Conservation (phyloP, 2,888 invertebrate genomes). For the Glaucopsyche alexis region DNA sequence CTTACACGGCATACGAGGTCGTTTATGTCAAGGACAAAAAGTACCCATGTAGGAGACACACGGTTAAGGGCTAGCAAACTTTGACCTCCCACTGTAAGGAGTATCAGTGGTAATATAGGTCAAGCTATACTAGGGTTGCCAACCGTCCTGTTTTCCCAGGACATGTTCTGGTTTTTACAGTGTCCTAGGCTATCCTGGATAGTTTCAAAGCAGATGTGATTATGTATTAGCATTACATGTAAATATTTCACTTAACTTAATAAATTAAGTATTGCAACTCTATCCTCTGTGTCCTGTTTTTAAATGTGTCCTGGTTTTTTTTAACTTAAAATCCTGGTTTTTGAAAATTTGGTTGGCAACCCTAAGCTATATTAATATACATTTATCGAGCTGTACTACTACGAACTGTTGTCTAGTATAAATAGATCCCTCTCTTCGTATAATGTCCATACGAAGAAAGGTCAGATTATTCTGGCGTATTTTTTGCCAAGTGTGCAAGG, state of each 20-base stretch:
- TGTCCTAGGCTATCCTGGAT: too few relatives aligned
- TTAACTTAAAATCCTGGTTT: too few relatives aligned
- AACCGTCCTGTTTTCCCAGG: too few relatives aligned
- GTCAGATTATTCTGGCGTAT: background rate
- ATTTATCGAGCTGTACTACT: background rate
- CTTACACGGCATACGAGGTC: background rate
- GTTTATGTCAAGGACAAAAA: conserved; percentile 3
- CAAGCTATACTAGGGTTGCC: background rate
- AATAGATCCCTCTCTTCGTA: background rate
- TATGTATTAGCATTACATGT: too few relatives aligned
- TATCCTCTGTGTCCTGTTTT: too few relatives aligned
- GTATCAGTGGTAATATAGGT: background rate
- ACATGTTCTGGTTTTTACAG: too few relatives aligned
- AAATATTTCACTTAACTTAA: too few relatives aligned
- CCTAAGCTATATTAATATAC: too few relatives aligned
- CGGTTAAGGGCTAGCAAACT: background rate
- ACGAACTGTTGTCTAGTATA: background rate
- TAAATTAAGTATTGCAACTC: too few relatives aligned
- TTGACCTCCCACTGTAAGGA: background rate
- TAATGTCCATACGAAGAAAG: background rate
- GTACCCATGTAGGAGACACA: background rate
- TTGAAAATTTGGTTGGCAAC: too few relatives aligned
- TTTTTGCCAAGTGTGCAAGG: conserved; percentile 4
- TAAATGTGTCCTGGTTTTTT: too few relatives aligned
- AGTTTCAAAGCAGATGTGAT: too few relatives aligned